Conservation (phyloP, 2,888 invertebrate genomes). For the Drosophila kuntzei region DNA sequence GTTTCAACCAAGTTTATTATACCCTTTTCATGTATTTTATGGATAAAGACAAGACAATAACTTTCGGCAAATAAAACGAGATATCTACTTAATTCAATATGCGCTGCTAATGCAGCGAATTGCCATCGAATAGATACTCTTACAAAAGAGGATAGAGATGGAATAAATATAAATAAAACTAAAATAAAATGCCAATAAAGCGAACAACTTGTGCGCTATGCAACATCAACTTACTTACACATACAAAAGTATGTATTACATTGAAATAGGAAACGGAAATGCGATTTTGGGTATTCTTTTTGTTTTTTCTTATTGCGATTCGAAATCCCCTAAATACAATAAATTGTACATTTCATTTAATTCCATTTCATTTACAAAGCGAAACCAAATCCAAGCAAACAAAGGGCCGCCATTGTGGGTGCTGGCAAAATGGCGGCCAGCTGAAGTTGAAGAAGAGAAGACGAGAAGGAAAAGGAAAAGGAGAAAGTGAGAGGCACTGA, state of each 20-base stretch:
- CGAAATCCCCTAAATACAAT: conserved; percentile 80
- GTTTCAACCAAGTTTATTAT: conserved; percentile 6
- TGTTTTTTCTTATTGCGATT: conserved; percentile 54
- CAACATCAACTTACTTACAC: conserved; percentile 6
- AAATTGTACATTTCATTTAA: conserved; percentile 82
- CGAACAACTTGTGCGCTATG: conserved; percentile 31
- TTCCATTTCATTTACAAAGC: conserved; percentile 80
- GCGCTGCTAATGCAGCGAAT: conserved; percentile 65
- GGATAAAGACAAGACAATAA: conserved; percentile 11
- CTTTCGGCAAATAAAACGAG: conserved; percentile 53
- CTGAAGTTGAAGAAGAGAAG: conserved; percentile 12
- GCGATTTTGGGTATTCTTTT: conserved; percentile 62
- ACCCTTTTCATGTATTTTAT: conserved; percentile 10
- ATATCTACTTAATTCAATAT: conserved; percentile 68
- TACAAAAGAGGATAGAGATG: conserved; percentile 21
- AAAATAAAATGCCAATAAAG: conserved; percentile 72
- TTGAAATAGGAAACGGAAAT: conserved; percentile 73
- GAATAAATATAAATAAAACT: conserved; percentile 61
- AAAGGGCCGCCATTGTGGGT: conserved; percentile 61
- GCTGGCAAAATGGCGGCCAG: conserved; percentile 48
- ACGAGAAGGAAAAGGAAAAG: neutral
- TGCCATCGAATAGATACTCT: conserved; percentile 26
- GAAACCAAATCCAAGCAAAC: conserved; percentile 68
- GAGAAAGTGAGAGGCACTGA: conserved; percentile 6
- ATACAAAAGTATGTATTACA: conserved; percentile 62